Percentiles rank a stretch among this genome's conserved stretches.
Conservation (phyloP, 2,113 vertebrate genomes). For the Ancistrus triradiatus region DNA sequence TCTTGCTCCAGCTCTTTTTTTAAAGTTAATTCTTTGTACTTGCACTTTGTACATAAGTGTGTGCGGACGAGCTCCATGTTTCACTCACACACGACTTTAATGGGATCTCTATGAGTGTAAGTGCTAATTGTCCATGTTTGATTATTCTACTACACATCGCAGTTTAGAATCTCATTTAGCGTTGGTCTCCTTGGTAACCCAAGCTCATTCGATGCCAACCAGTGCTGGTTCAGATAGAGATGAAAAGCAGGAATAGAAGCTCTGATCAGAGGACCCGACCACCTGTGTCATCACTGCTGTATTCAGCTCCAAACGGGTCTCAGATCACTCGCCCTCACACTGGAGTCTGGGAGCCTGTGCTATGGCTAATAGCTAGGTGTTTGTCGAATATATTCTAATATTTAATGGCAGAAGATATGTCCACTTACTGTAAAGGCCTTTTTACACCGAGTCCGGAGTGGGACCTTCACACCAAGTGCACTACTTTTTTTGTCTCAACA, state of each 20-base stretch:
- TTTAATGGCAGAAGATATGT: too few relatives aligned
- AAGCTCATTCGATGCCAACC: conserved; percentile 2
- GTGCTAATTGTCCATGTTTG: background rate
- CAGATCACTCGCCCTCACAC: background rate
- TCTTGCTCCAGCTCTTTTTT: background rate
- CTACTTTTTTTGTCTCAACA: too few relatives aligned
- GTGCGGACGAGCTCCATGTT: background rate
- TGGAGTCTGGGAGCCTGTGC: background rate
- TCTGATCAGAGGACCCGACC: background rate
- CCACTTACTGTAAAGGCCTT: too few relatives aligned
- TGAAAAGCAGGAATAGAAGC: background rate
- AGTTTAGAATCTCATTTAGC: conserved; percentile 19
- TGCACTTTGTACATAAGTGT: background rate
- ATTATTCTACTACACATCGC: conserved; percentile 16
- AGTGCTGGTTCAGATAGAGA: conserved; percentile 14
- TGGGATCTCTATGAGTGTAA: conserved; percentile 5
- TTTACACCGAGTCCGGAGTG: too few relatives aligned
- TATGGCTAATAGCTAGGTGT: background rate
- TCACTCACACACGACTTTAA: background rate
- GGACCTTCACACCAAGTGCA: too few relatives aligned
- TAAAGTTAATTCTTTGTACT: background rate
- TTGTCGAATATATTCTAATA: background rate
- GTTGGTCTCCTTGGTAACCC: conserved; percentile 30
- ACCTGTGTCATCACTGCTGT: conserved; percentile 6
- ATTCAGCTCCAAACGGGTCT: conserved; percentile 3